Evolutionary conservation across 2,797 vertebrate species (phyloP).

Genomic region (Acanthis flammea): DNA sequence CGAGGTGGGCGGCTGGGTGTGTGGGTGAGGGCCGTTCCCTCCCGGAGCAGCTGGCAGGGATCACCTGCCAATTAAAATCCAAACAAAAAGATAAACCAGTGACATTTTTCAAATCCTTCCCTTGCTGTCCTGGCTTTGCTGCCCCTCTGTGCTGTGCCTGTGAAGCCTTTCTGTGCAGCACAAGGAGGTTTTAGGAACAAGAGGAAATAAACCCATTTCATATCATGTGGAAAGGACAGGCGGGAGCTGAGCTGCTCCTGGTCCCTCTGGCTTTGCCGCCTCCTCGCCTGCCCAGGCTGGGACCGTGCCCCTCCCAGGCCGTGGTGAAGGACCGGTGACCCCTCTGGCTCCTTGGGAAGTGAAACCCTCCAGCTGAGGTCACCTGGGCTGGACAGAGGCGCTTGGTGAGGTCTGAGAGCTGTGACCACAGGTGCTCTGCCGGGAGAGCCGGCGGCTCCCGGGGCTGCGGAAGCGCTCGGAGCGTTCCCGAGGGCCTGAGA

Average conservation of each 20-base stretch:
- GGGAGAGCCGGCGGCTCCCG: background rate
- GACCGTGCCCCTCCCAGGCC: accelerated
- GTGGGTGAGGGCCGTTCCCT: background rate
- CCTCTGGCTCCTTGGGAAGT: background rate
- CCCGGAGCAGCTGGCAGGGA: background rate
- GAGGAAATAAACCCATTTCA: background rate
- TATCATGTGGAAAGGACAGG: background rate
- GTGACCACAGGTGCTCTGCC: background rate
- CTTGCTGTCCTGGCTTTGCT: background rate
- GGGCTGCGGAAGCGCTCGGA: background rate
- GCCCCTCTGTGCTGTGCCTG: background rate
- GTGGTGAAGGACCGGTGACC: background rate
- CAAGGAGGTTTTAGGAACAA: background rate
- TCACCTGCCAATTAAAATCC: background rate
- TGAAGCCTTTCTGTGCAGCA: background rate
- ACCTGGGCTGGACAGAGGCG: background rate
- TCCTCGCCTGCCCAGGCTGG: accelerated
- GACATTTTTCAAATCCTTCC: background rate
- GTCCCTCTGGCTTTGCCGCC: accelerated
- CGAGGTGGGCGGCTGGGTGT: accelerated
- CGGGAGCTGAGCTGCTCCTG: background rate
- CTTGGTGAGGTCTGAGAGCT: background rate
- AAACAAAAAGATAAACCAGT: background rate
- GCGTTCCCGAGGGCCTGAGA: background rate
- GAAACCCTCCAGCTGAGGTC: background rate